Evolutionary conservation across 2,113 vertebrate species (phyloP).

Genomic region (Callocephalon fimbriatum): DNA sequence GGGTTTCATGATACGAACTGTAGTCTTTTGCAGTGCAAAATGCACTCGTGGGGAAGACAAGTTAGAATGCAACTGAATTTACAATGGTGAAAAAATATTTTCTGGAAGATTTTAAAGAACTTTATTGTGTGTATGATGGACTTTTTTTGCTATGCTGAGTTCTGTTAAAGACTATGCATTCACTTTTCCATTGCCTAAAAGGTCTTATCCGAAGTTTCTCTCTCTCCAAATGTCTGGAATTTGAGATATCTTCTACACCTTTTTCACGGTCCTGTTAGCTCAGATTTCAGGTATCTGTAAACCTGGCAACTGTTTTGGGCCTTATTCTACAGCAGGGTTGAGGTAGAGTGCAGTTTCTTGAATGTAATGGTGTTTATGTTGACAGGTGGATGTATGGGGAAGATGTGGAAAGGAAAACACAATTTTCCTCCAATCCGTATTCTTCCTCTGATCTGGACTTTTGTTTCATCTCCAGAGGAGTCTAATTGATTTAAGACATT

Average conservation of each 20-base stretch:
- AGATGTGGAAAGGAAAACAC: not conserved
- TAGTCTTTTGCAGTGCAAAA: not conserved
- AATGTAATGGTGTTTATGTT: not conserved
- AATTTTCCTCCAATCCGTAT: not conserved
- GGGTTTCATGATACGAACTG: not conserved
- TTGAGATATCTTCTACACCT: not conserved
- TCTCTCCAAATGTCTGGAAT: not conserved
- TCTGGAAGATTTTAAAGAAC: not conserved
- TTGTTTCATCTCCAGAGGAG: not conserved
- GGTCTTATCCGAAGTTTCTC: not conserved
- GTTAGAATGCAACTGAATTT: not conserved
- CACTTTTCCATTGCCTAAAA: not conserved
- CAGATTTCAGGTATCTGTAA: not conserved
- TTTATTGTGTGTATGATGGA: no score
- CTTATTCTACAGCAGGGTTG: not conserved
- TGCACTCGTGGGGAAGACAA: not conserved
- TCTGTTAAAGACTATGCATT: not conserved
- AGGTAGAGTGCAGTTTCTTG: not conserved
- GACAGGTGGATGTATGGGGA: not conserved
- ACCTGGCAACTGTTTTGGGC: not conserved
- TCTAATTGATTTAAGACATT: not conserved
- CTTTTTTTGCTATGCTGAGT: not conserved
- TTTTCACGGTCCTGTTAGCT: not conserved
- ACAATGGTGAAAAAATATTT: not conserved
- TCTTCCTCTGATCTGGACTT: not conserved